phyloP scores from a whole-genome alignment of 2,888 invertebrate genomes.

The Xestobium rufovillosum region DNA sequence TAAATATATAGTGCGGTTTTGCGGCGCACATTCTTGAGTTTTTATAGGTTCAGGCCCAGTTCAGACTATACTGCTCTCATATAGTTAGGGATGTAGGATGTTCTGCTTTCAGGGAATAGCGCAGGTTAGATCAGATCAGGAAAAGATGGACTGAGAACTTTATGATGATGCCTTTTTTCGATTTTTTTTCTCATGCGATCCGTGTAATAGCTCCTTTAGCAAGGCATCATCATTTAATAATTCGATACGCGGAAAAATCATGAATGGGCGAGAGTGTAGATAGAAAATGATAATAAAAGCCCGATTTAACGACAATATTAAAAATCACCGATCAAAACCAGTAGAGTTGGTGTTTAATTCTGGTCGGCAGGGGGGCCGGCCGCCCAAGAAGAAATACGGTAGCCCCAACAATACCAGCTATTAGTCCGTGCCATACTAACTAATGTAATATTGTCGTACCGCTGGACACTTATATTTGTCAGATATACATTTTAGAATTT shows the following conservation, averaged over 20 bases:
- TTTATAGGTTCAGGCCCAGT: too few relatives aligned
- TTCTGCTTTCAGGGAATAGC: too few relatives aligned
- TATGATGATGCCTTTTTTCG: too few relatives aligned
- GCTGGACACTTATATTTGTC: slow-evolving; percentile 3
- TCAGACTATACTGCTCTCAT: too few relatives aligned
- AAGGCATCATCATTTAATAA: too few relatives aligned
- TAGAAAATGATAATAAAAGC: slow-evolving; percentile 1
- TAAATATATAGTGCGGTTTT: too few relatives aligned
- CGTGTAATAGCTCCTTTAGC: too few relatives aligned
- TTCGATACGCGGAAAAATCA: not conserved
- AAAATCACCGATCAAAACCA: slow-evolving; percentile 2
- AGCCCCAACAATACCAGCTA: slow-evolving; percentile 2
- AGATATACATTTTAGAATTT: not conserved
- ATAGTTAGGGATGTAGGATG: too few relatives aligned
- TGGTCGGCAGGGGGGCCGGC: slow-evolving; percentile 1
- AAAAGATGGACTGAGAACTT: too few relatives aligned
- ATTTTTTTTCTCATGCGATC: too few relatives aligned
- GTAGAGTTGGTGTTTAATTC: slow-evolving; percentile 1
- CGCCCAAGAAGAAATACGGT: slow-evolving; percentile 2
- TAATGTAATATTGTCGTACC: slow-evolving; percentile 1
- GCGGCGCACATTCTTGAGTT: too few relatives aligned
- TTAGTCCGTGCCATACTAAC: slow-evolving; percentile 2
- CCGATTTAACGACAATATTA: slow-evolving; percentile 2
- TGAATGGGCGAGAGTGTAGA: not conserved
- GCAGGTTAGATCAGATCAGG: too few relatives aligned